phyloP scores from a whole-genome alignment of 2,113 vertebrate species.

The Parotia lawesii region DNA sequence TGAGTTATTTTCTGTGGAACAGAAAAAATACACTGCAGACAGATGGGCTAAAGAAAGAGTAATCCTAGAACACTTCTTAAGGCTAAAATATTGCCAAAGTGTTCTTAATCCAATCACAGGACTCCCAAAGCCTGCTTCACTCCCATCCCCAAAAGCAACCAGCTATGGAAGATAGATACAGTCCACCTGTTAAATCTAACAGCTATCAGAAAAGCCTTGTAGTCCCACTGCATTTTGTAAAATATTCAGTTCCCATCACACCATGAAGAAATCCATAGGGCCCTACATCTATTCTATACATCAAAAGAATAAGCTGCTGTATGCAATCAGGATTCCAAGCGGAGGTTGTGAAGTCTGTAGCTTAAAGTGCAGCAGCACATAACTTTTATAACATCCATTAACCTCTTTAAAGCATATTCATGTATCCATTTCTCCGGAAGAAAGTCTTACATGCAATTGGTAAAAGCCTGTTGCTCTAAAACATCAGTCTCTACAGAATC shows the following conservation, averaged over 20 bases:
- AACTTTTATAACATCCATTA: neutral
- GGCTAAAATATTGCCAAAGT: slow-evolving; percentile 29
- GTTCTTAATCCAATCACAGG: slow-evolving; percentile 32
- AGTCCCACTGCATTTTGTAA: neutral
- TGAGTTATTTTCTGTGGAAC: neutral
- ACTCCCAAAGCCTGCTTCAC: neutral
- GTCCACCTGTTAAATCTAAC: slow-evolving; percentile 39
- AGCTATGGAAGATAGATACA: neutral
- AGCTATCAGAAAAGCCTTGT: neutral
- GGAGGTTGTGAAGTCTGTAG: neutral
- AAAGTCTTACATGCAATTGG: neutral
- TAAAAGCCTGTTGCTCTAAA: neutral
- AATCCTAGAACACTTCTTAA: slow-evolving; percentile 45
- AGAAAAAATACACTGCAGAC: slow-evolving; percentile 9
- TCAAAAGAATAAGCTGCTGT: neutral
- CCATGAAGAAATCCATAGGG: neutral
- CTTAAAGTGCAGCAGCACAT: neutral
- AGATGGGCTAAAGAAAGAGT: slow-evolving; percentile 31
- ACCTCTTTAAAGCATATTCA: neutral
- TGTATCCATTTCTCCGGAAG: neutral
- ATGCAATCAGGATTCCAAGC: neutral
- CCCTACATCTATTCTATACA: neutral
- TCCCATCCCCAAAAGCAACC: slow-evolving; percentile 1
- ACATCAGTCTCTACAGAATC: neutral
- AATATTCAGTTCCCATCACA: neutral